phyloP scores from a whole-genome alignment of 2,888 invertebrate species.

The Plagiodera versicolora region DNA sequence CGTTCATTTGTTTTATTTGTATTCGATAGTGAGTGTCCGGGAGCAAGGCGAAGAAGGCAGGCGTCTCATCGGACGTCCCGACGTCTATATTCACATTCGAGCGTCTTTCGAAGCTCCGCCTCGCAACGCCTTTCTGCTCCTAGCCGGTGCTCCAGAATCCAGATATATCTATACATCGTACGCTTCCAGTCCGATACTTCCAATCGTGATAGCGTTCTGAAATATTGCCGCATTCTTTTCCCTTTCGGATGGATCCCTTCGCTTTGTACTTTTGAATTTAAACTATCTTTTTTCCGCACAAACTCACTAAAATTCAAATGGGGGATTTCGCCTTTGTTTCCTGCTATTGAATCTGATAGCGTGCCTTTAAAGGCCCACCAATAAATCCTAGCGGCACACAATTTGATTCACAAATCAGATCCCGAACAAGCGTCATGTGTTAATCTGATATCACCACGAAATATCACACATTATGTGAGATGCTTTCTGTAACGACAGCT shows the following conservation, averaged over 20 bases:
- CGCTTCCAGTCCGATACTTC: constrained; percentile 36
- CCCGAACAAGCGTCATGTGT: neutral
- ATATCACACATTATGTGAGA: neutral
- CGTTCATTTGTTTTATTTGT: no score
- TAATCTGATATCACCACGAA: neutral
- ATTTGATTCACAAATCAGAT: constrained; percentile 31
- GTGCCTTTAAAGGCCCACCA: constrained; percentile 33
- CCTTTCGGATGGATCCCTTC: constrained; percentile 37
- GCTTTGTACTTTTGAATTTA: constrained; percentile 45
- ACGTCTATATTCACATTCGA: constrained; percentile 41
- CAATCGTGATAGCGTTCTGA: constrained; percentile 52
- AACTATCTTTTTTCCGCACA: constrained; percentile 44
- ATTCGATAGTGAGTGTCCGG: neutral
- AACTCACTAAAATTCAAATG: constrained; percentile 47
- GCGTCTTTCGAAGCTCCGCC: constrained; percentile 52
- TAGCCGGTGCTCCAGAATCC: constrained; percentile 40
- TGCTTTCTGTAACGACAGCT: neutral
- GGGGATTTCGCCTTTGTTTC: constrained; percentile 45
- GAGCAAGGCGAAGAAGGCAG: constrained; percentile 15
- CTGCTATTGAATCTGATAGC: constrained; percentile 45
- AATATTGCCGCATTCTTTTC: constrained; percentile 51
- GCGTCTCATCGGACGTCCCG: constrained; percentile 39
- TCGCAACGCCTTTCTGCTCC: constrained; percentile 50
- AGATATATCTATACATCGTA: constrained; percentile 42
- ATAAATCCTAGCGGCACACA: constrained; percentile 36